Conservation (phyloP, 2,797 vertebrate genomes). For the Peromyscus melanophrys region DNA sequence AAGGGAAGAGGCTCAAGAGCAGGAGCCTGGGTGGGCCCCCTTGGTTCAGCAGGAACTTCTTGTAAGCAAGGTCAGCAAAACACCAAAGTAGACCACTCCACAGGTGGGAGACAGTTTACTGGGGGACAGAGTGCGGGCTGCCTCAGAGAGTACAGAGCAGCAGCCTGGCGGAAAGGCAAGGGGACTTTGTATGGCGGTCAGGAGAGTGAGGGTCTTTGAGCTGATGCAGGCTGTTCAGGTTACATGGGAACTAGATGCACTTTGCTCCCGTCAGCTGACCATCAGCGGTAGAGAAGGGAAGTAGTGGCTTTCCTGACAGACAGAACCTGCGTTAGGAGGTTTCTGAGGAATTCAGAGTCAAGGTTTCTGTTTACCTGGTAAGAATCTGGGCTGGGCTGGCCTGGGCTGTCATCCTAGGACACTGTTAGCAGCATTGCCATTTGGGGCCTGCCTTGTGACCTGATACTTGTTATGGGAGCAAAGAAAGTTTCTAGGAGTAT, state of each 20-base stretch:
- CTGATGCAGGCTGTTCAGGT: neutral
- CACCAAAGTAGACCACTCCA: neutral
- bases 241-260: neutral
- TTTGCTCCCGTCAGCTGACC: neutral
- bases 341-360: neutral
- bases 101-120: neutral
- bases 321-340: neutral
- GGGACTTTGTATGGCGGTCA: neutral
- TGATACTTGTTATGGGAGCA: neutral
- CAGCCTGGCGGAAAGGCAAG: neutral
- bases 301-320: neutral
- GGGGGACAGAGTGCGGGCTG: neutral
- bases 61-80: neutral
- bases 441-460: neutral
- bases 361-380: neutral
- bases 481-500: neutral
- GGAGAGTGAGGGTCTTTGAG: neutral
- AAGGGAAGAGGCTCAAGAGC: neutral
- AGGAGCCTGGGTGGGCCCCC: neutral
- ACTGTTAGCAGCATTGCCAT: neutral
- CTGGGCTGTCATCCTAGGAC: neutral
- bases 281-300: neutral
- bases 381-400: neutral
- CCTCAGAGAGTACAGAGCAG: neutral
- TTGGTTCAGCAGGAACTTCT: neutral